These are phyloP conservation scores for Apamea epomidion DNA, from an alignment of 2,888 invertebrate genomes.

Conservation along the genomic window DNA sequence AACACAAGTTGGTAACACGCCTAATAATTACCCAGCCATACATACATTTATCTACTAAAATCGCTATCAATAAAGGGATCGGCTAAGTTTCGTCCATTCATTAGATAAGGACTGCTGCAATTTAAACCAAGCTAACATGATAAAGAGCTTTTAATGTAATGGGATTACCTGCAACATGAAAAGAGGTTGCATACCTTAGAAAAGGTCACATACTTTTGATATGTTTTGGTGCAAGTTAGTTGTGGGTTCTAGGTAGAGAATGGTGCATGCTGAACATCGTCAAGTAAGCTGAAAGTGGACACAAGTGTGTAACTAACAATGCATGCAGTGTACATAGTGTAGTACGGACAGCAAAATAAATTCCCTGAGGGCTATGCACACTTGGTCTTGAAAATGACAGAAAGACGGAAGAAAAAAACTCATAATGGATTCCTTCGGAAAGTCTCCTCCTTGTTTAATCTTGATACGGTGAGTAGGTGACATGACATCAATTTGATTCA, in stretches of 20 bases:
- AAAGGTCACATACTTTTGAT: constrained; percentile 80
- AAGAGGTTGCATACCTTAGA: constrained; percentile 77
- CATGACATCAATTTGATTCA: constrained; percentile 65
- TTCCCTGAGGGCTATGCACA: constrained; percentile 86
- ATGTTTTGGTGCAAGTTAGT: constrained; percentile 89
- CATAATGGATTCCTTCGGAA: constrained; percentile 95
- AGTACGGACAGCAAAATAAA: constrained; percentile 82
- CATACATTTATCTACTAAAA: constrained; percentile 83
- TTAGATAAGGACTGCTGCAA: constrained; percentile 86
- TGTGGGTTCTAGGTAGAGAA: constrained; percentile 90
- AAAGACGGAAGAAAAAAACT: constrained; percentile 90
- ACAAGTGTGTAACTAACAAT: constrained; percentile 90
- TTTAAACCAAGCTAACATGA: constrained; percentile 85
- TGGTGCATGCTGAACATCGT: constrained; percentile 88
- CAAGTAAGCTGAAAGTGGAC: constrained; percentile 87
- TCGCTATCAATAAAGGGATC: constrained; percentile 88
- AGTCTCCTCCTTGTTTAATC: constrained; percentile 96
- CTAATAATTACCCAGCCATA: constrained; percentile 85
- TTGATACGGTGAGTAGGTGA: constrained; percentile 94
- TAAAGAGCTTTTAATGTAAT: constrained; percentile 82
- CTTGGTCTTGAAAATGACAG: constrained; percentile 88
- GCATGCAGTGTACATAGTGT: constrained; percentile 90
- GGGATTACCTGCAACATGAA: constrained; percentile 78
- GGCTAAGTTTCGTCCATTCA: constrained; percentile 83
- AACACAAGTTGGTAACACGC: constrained; percentile 86